Evolutionary conservation across 1,140 invertebrate species (phyloP).

Genomic region (Lucilia cuprina): DNA sequence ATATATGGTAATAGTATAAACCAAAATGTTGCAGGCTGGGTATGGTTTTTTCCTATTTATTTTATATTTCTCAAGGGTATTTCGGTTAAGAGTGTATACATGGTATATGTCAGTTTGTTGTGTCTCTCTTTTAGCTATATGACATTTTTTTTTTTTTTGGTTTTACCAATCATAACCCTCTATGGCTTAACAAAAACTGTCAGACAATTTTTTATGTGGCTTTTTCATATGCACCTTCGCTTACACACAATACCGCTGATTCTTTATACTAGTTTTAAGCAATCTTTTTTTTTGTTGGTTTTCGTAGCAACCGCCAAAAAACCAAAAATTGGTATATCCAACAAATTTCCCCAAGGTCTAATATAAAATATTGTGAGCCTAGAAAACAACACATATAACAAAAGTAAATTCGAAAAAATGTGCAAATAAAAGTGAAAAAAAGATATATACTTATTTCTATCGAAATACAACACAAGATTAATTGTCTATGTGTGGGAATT

Average conservation of each 20-base stretch:
- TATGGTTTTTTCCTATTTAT: neutral
- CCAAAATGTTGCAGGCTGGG: neutral
- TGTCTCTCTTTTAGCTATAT: neutral
- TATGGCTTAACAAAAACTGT: neutral
- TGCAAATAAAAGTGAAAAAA: neutral
- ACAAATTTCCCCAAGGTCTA: neutral
- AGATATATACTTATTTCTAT: neutral
- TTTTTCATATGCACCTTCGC: neutral
- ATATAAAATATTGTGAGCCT: neutral
- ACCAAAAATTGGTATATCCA: neutral
- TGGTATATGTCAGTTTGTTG: neutral
- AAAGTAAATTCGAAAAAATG: neutral
- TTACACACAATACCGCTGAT: neutral
- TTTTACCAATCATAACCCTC: conserved; percentile 25
- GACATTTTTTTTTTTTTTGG: conserved; percentile 29
- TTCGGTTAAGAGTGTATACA: neutral
- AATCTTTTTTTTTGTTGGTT: neutral
- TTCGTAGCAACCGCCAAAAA: neutral
- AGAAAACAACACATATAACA: neutral
- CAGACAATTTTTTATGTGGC: conserved; percentile 10
- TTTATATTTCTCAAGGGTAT: conserved; percentile 17
- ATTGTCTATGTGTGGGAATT: neutral
- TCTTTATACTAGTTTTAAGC: conserved; percentile 4
- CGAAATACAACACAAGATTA: neutral
- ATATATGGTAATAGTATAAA: conserved; percentile 11